Base-by-base conservation (phyloP, 2,888 invertebrate genomes). In the Leptinotarsa rubiginosa region DNA sequence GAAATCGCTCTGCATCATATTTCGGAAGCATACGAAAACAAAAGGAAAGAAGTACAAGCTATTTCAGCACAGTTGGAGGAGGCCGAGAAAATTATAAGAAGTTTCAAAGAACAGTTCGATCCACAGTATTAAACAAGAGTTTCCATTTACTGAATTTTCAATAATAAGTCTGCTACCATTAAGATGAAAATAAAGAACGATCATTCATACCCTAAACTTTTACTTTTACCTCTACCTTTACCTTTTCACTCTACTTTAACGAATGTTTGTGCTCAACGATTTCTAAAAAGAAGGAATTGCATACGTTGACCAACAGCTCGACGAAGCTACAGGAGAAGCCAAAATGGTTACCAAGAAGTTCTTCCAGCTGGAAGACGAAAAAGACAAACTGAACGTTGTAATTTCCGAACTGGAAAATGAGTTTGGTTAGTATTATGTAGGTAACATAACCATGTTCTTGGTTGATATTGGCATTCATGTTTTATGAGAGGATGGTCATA, bases 91-190 rank as follows among this genome's bases (percentile, higher is more conserved):
- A 80, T 81, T 62, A 82, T 82, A 47, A 75, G 73, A 49, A 76
- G 72, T 25, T 82, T 89, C 87, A 77, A 73, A 25, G 75, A 79
- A 25, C 81, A 82, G 59, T 80, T 81, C 69, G 77, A 76, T 4
- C 73, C 71, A 16, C 16, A 64, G 12, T 71, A 67, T 20, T 68
- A 10, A 41, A 50, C 1, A 50, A 13, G n/a, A 50, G 41, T 41
- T 41, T 41, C 41, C 10, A 41, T 41, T 41, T 41, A 41, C 41
- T 10, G 41, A 41, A 41, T 41, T 41, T 41, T 41, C 41, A 41
- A 41, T 41, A 41, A 41, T 10, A 0, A 12, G 7, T 41, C 41
- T 41, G 41, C 10, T 41, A 41, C 41, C 41, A 41, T 41, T 10
- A 41, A 7, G 10, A 41, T 12, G 10, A 12, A 10, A 41, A 41